Evolutionary conservation across 2,797 vertebrate genomes (phyloP).

Genomic region (Phoxinus dragarum): DNA sequence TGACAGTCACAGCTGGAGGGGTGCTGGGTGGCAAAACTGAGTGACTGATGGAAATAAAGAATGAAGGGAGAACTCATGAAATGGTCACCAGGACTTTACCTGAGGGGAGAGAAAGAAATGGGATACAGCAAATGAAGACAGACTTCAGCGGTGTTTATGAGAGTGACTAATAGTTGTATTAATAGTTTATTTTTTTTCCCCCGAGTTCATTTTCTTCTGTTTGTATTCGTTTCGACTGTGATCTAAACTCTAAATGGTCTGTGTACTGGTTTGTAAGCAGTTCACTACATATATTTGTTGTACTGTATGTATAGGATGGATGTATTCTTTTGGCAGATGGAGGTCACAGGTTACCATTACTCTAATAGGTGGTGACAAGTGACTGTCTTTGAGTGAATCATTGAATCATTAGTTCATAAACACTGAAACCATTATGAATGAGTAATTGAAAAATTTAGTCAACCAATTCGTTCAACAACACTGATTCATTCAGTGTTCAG

Average conservation of each 20-base stretch:
- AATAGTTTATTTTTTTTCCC: slow-evolving; percentile 1
- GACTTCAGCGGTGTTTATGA: slow-evolving; percentile 22
- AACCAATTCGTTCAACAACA: not conserved
- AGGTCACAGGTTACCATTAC: not conserved
- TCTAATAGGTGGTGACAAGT: not conserved
- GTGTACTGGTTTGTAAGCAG: not conserved
- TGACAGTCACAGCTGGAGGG: slow-evolving; percentile 52
- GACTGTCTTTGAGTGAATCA: not conserved
- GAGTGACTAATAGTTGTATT: slow-evolving; percentile 31
- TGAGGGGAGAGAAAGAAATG: slow-evolving; percentile 34
- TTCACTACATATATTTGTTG: no score
- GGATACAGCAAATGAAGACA: slow-evolving; percentile 36
- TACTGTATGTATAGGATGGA: no score
- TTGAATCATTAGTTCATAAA: not conserved
- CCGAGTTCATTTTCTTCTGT: not conserved
- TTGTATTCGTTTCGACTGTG: not conserved
- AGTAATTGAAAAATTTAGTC: not conserved
- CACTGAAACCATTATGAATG: not conserved
- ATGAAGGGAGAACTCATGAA: slow-evolving; percentile 44
- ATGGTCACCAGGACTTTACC: slow-evolving; percentile 14
- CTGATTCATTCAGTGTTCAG: not conserved
- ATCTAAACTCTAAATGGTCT: not conserved
- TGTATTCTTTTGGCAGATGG: no score
- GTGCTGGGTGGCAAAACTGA: slow-evolving; percentile 40
- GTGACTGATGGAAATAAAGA: slow-evolving; percentile 50